phyloP scores from a whole-genome alignment of 2,113 vertebrate genomes.

The Halcyon senegalensis region DNA sequence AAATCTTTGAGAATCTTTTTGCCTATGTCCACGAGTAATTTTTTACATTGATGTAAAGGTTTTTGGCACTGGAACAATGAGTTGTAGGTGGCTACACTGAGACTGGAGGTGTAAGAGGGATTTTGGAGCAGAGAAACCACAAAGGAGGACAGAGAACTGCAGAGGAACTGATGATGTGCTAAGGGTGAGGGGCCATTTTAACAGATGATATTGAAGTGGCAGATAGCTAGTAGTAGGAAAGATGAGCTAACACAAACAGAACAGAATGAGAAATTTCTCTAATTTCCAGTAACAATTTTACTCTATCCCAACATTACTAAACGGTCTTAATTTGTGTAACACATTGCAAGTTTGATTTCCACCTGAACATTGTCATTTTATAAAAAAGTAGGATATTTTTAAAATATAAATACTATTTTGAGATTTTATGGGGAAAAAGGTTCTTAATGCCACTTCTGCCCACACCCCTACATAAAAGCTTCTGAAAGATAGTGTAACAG shows the following conservation, averaged over 20 bases:
- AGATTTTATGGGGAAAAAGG: background rate
- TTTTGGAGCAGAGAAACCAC: background rate
- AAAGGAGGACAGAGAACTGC: background rate
- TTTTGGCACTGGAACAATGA: background rate
- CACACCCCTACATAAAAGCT: accelerated
- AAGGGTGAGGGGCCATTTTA: background rate
- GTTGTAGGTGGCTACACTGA: background rate
- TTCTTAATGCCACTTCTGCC: background rate
- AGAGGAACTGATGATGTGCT: background rate
- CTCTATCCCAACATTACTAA: background rate
- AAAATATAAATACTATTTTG: background rate
- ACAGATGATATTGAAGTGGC: accelerated
- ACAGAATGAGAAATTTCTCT: background rate
- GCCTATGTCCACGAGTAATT: background rate
- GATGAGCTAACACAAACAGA: background rate
- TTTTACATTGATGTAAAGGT: background rate
- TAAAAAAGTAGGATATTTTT: background rate
- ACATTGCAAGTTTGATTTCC: background rate
- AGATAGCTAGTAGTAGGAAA: background rate
- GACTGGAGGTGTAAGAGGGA: background rate
- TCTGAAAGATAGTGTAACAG: background rate
- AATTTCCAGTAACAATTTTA: background rate
- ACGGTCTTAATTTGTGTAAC: background rate
- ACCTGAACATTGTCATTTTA: background rate
- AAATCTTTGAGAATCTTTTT: background rate